Conservation (phyloP, 2,888 invertebrate genomes). For the Halictus ligatus region DNA sequence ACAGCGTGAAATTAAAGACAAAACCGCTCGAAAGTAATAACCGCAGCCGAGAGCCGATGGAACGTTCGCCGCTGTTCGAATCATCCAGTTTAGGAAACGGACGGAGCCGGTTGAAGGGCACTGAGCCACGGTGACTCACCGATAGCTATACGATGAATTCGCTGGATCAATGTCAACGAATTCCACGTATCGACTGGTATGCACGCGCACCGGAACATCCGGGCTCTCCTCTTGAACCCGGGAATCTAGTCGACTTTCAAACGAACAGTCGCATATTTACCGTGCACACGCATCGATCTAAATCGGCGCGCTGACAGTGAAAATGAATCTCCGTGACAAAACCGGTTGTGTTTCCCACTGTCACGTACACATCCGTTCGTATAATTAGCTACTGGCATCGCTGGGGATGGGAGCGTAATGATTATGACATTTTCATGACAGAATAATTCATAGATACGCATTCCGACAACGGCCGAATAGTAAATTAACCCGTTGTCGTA, state of each 20-base stretch:
- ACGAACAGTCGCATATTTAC: background rate
- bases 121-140: conserved; percentile 69
- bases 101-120: conserved; percentile 63
- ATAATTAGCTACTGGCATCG: background rate
- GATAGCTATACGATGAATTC: conserved; percentile 60
- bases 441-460: background rate
- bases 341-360: background rate
- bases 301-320: background rate
- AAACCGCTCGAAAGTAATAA: conserved; percentile 3
- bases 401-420: background rate
- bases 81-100: conserved; percentile 60
- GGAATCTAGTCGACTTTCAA: conserved; percentile 26
- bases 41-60: conserved; percentile 14
- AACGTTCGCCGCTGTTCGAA: conserved; percentile 4
- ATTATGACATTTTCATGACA: conserved; percentile 3
- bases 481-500: background rate
- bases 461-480: background rate
- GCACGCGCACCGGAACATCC: conserved; percentile 36
- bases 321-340: background rate
- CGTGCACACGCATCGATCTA: background rate
- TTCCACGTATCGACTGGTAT: conserved; percentile 60
- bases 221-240: conserved; percentile 26
- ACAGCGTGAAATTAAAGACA: background rate
- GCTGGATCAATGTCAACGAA: conserved; percentile 69
- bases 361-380: background rate